Evolutionary conservation across 2,113 vertebrate genomes (phyloP), one percentile per base, ranked within the genome.

Genomic region (Xiphias gladius): DNA sequence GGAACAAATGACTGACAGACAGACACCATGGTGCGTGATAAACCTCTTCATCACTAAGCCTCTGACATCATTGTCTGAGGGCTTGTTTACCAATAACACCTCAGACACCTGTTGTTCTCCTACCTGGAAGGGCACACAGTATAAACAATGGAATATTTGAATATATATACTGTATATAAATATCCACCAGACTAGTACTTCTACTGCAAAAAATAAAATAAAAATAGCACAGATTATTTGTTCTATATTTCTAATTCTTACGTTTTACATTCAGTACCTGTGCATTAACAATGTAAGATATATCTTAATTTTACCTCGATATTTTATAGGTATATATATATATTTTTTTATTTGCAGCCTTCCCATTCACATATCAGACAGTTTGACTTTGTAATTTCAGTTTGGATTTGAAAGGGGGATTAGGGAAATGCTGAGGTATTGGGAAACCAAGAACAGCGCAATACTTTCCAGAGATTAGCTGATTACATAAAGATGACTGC

Each of bases 21-120:
- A 57, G 43, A 76, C 79, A 79, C 76, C 71, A 69, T 79, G 43
- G 57, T 54, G 52, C 24, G 43, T 7, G 48, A 78, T 92, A 88
- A 94, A 87, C 65, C 92, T 77, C 80, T 86, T 90, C 84, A 37
- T 84, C 81, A 50, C 73, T 95, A 94, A 95, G 88, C 89, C 86
- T 87, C 82, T 92, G 84, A 91, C 87, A 88, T 88, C 87, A 89
- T 86, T 70, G 90, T 72, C 68, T 16, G 17, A 72, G 46, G 5
- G 55, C 75, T 78, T 89, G 87, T 92, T 87, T 85, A 90, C 83
- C 62, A 86, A 76, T 83, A 80, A 73, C 24, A 66, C 32, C 61
- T 55, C 28, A 52, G 30, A 46, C 54, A 28, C 30, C 26, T 13
- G 13, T 7, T 62, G 30, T 82, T 75, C 80, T 77, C 75, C 57